Evolutionary conservation across 1,140 invertebrate species (phyloP).

Genomic region (Glomeris maerens): DNA sequence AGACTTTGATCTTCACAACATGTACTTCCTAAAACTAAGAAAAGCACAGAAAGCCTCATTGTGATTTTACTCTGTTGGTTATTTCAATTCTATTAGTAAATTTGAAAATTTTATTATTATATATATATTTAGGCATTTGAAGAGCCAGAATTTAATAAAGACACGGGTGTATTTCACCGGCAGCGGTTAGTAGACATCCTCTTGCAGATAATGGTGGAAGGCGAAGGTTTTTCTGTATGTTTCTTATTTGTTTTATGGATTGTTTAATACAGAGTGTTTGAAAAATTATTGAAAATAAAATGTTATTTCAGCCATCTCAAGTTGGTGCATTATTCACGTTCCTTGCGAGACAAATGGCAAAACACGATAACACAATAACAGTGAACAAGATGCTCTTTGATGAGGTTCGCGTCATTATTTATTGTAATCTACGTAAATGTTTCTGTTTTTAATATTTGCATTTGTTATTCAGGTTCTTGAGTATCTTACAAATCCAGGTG

Average conservation of each 20-base stretch:
- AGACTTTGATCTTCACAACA: neutral
- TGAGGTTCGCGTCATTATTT: slow-evolving; percentile 28
- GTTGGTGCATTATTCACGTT: slow-evolving; percentile 58
- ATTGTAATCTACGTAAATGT: neutral
- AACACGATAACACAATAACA: slow-evolving; percentile 34
- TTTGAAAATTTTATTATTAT: slow-evolving; percentile 5
- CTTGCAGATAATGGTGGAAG: slow-evolving; percentile 55
- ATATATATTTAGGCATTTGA: slow-evolving; percentile 50
- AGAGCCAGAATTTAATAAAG: slow-evolving; percentile 59
- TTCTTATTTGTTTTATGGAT: slow-evolving; percentile 8
- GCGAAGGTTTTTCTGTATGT: slow-evolving; percentile 47
- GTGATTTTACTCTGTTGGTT: too few relatives aligned
- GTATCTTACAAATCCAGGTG: slow-evolving; percentile 32
- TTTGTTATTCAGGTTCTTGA: slow-evolving; percentile 30
- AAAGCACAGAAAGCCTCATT: neutral
- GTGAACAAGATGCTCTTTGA: slow-evolving; percentile 40
- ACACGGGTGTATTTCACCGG: slow-evolving; percentile 53
- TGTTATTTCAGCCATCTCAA: slow-evolving; percentile 34
- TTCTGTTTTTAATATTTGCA: slow-evolving; percentile 1
- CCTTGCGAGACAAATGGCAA: slow-evolving; percentile 48
- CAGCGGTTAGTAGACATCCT: slow-evolving; percentile 69
- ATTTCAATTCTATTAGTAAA: too few relatives aligned
- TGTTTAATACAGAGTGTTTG: slow-evolving; percentile 3
- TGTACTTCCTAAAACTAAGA: neutral
- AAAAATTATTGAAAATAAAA: slow-evolving; percentile 7